phyloP scores from a whole-genome alignment of 1,140 invertebrate species.

The Thaumatotibia leucotreta region DNA sequence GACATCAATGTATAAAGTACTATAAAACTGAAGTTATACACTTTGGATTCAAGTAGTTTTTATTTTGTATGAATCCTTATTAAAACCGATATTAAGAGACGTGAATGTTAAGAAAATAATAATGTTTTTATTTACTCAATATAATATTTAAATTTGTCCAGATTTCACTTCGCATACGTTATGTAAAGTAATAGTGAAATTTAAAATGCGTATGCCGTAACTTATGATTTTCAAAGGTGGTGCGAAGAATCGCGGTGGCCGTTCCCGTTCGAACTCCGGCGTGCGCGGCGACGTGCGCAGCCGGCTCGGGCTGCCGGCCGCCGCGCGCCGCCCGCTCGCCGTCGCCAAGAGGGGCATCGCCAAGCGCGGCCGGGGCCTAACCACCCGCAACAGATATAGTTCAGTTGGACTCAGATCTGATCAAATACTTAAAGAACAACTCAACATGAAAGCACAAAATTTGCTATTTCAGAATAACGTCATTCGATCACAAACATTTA shows the following conservation, averaged over 20 bases:
- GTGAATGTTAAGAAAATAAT: too few relatives aligned
- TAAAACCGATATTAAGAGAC: too few relatives aligned
- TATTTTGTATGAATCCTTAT: too few relatives aligned
- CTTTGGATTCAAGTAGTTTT: too few relatives aligned
- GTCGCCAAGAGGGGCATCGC: conserved; percentile 64
- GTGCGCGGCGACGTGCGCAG: conserved; percentile 51
- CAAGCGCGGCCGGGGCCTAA: conserved; percentile 56
- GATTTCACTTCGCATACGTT: too few relatives aligned
- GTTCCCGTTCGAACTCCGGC: conserved; percentile 43
- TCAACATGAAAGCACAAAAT: conserved; percentile 26
- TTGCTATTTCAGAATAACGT: conserved; percentile 42
- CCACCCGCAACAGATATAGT: conserved; percentile 55
- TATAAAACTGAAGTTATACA: too few relatives aligned
- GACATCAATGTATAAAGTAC: too few relatives aligned
- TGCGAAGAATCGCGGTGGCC: conserved; percentile 35
- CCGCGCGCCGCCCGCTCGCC: conserved; percentile 48
- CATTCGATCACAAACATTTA: conserved; percentile 65
- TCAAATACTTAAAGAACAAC: conserved; percentile 57
- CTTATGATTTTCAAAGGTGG: neutral
- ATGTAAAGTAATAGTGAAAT: too few relatives aligned
- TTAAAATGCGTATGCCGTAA: too few relatives aligned
- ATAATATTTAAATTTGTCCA: too few relatives aligned
- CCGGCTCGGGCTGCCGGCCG: conserved; percentile 44
- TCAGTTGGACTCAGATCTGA: conserved; percentile 64
- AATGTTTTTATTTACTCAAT: too few relatives aligned